Base-by-base conservation (phyloP, 2,113 vertebrate species). In the Malurus elegans region DNA sequence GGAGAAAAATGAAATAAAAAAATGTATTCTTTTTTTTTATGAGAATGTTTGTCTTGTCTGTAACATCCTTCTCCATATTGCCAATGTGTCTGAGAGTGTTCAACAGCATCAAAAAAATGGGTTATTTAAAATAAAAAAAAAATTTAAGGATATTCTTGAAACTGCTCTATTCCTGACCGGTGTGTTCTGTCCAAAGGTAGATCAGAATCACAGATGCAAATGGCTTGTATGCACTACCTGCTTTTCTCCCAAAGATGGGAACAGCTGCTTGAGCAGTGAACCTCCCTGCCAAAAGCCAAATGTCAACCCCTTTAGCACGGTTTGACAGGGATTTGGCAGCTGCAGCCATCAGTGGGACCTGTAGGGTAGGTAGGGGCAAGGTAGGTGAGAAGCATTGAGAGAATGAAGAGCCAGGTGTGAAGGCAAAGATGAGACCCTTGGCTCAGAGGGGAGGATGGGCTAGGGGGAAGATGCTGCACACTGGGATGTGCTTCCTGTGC, bases 381-480 rank as follows among this genome's bases (percentile, higher is more conserved):
- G 7, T 24, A 9, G 7, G 18, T 14, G 40, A 64, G 57, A 38
- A 51, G 8, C 0, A 0, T 32, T 80, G 26, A 28, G 44, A 29
- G 48, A 26, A 4, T 9, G 29, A 12, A 69, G 14, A 85, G 51
- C 40, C 0, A 0, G 9, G 4, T 54, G 18, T 60, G 34, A 3
- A 6, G 44, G 57, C 20, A 72, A 7, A 38, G 42, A 20, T 3
- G 9, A 65, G n/a, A 51, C 0, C 0, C 15, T 21, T 61, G n/a
- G 14, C 15, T 70, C 29, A 67, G 42, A 31, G 38, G 34, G 18
- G 28, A 29, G n/a, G 58, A 29, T 0, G 0, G 50, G 9, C 15
- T 38, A 0, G 1, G 1, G 13, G 26, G 11, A 72, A 65, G 21
- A 17, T 65, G 31, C 17, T 8, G 2, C 19, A n/a, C 5, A 4